Base-by-base conservation (phyloP, 2,888 invertebrate genomes). In the Melangyna quadrimaculata region DNA sequence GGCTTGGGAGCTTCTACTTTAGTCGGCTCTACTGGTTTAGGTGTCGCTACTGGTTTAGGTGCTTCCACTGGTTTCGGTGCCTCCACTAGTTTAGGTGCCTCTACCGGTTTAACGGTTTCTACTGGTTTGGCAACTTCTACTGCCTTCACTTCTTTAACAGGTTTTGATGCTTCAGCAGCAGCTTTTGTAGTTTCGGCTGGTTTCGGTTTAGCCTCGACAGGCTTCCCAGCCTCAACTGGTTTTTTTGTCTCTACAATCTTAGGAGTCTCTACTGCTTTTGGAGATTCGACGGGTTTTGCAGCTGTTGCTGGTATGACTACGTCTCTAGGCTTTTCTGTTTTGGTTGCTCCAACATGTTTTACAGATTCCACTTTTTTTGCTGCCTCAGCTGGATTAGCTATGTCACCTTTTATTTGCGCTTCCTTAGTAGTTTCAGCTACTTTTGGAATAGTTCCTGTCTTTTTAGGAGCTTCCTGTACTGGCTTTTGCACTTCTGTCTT, bases 331-430 rank as follows among this genome's bases (percentile, higher is more conserved):
- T 40, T 40, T 6, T 40, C 17, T 14, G n/a, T 7, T 40, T 40
- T n/a, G n/a, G n/a, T 1, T 17, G 43, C 9, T 17, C 71, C 71
- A 0, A 10, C 17, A 10, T 75, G 51, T 55, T 53, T 69, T 7
- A 40, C 10, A 5, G 27, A 5, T 17, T 19, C 40, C 2, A 10
- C 32, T 22, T 17, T 12, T 29, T 51, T 61, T 29, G 57, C 17
- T 12, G 17, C 12, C 17, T 43, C 55, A 22, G n/a, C 65, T 97
- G 98, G 90, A 96, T 97, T 90, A 98, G 19, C 2, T 19, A 5
- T 22, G 9, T 78, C 22, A 98, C 91, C 98, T 98, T 92, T 98
- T 98, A 92, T 96, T 97, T 89, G 98, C 17, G 72, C 40, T 86
- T 93, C 92, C 53, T 92, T 94, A 90, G 51, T 14, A 29, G 17